phyloP scores from a whole-genome alignment of 2,888 invertebrate genomes.

The Drosophila colorata region DNA sequence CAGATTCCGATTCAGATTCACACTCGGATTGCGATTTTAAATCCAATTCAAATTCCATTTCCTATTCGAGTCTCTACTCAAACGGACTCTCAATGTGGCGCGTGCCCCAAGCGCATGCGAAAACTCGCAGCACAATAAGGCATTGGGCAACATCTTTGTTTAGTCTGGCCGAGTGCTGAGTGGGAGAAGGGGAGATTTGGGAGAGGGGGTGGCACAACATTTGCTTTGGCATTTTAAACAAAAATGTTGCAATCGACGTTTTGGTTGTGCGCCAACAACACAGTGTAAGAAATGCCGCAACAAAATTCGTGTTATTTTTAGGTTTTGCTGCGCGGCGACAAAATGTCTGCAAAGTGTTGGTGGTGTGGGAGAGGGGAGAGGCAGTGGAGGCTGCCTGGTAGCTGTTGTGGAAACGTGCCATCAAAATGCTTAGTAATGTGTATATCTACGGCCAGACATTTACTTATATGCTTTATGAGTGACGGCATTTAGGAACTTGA shows the following conservation, averaged over 20 bases:
- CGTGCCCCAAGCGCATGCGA: constrained; percentile 54
- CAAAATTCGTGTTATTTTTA: constrained; percentile 41
- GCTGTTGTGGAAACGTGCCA: constrained; percentile 8
- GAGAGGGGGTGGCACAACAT: neutral
- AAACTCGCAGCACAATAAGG: constrained; percentile 21
- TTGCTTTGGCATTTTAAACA: constrained; percentile 43
- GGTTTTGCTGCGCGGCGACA: constrained; percentile 53
- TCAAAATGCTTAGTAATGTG: constrained; percentile 9
- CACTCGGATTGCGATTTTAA: neutral
- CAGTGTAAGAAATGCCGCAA: constrained; percentile 25
- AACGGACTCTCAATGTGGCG: constrained; percentile 38
- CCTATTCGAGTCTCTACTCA: neutral
- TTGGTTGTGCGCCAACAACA: constrained; percentile 16
- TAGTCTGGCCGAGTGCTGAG: constrained; percentile 52
- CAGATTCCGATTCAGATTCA: neutral
- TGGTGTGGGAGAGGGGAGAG: neutral
- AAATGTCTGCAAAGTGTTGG: constrained; percentile 19
- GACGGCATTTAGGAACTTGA: constrained; percentile 1
- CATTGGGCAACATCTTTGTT: constrained; percentile 57
- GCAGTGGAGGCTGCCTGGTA: neutral
- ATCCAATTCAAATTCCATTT: neutral
- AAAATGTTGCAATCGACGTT: constrained; percentile 51
- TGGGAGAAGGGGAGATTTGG: too few species aligned
- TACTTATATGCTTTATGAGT: neutral
- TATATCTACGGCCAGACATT: neutral